Evolutionary conservation across 1,140 invertebrate genomes (phyloP).

Genomic region (Drosophila pseudoobscura): DNA sequence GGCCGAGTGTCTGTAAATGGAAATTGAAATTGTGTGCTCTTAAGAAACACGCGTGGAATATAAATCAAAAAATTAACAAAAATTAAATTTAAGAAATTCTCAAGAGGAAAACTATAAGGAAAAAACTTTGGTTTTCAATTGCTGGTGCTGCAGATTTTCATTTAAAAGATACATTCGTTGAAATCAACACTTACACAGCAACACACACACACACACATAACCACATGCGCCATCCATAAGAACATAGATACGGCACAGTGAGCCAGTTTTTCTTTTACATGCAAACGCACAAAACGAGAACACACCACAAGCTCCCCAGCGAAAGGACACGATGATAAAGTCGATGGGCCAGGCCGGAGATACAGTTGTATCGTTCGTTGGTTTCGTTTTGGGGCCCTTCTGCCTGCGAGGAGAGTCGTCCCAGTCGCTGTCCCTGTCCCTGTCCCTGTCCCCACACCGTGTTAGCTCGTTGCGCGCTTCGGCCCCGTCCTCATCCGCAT

Average conservation of each 20-base stretch:
- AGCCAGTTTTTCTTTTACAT: constrained; percentile 55
- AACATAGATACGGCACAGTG: constrained; percentile 49
- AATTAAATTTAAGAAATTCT: constrained; percentile 2
- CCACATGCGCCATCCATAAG: constrained; percentile 27
- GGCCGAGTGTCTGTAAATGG: constrained; percentile 13
- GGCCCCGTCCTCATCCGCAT: constrained; percentile 14
- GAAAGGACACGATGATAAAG: constrained; percentile 77
- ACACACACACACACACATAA: neutral
- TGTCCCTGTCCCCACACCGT: constrained; percentile 8
- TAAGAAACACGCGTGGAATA: constrained; percentile 6
- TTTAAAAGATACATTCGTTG: constrained; percentile 45
- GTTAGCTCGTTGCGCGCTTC: constrained; percentile 26
- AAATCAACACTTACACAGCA: constrained; percentile 22
- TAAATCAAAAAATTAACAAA: constrained; percentile 2
- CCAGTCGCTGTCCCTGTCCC: neutral
- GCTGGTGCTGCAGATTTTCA: constrained; percentile 36
- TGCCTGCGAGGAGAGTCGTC: neutral
- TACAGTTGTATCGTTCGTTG: constrained; percentile 71
- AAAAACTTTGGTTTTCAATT: constrained; percentile 17
- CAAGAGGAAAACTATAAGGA: neutral
- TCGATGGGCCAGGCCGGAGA: constrained; percentile 70
- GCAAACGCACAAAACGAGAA: constrained; percentile 63
- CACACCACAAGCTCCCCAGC: constrained; percentile 45
- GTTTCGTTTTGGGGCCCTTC: constrained; percentile 11
- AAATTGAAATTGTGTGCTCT: constrained; percentile 18